Evolutionary conservation across 2,797 vertebrate species (phyloP).

Genomic region (Buceros bicornis): DNA sequence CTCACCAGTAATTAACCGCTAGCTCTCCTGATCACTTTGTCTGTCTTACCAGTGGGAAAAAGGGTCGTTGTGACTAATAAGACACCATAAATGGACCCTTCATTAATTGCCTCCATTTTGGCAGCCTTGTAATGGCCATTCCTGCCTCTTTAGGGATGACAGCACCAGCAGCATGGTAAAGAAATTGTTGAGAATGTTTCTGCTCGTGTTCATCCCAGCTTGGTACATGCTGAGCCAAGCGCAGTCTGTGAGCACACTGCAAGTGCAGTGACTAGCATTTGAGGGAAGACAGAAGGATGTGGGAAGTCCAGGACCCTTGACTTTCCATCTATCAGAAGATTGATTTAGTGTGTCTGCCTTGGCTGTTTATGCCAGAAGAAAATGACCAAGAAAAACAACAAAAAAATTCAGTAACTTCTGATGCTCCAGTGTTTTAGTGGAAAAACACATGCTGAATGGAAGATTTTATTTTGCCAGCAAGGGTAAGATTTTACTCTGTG

Average conservation of each 20-base stretch:
- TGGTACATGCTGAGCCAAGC: background rate
- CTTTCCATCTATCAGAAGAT: background rate
- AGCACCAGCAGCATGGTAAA: background rate
- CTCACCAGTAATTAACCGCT: background rate
- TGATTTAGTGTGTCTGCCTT: background rate
- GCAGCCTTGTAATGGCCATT: background rate
- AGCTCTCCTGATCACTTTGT: background rate
- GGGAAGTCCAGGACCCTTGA: background rate
- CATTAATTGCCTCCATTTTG: background rate
- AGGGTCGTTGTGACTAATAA: background rate
- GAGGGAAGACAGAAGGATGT: background rate
- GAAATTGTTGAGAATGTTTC: background rate
- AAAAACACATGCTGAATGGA: background rate
- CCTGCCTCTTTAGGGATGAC: background rate
- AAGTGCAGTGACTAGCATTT: too few relatives aligned
- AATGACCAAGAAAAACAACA: background rate
- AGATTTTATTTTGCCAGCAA: background rate
- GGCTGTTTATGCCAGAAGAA: background rate
- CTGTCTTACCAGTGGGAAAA: background rate
- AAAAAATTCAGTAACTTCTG: background rate
- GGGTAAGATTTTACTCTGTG: background rate
- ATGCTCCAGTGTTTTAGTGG: background rate
- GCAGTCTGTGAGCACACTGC: rapidly evolving
- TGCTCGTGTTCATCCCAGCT: background rate
- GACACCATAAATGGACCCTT: background rate